Percentiles rank a stretch among this genome's conserved stretches.
phyloP scores from a whole-genome alignment of 2,888 invertebrate genomes.

The Troides oblongomaculatus region DNA sequence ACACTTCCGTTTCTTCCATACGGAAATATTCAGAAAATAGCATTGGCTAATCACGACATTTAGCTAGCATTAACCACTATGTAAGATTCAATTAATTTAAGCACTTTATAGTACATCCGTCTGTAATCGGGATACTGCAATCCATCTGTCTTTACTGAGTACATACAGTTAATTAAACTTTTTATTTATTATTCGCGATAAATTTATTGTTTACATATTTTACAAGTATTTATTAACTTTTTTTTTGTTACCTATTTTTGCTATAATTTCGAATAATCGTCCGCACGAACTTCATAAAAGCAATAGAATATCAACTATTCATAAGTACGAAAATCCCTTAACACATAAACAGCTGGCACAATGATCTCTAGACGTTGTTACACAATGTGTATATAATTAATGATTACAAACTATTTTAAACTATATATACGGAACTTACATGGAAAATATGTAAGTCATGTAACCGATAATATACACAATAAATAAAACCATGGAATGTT shows the following conservation, averaged over 20 bases:
- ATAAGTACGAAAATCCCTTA: slow-evolving; percentile 76
- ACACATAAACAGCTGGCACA: slow-evolving; percentile 76
- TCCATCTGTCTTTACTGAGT: slow-evolving; percentile 47
- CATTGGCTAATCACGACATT: slow-evolving; percentile 77
- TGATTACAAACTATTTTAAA: slow-evolving; percentile 53
- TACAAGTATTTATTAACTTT: slow-evolving; percentile 53
- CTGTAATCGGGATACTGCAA: slow-evolving; percentile 58
- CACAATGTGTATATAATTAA: slow-evolving; percentile 59
- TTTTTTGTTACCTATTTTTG: slow-evolving; percentile 64
- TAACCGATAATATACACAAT: slow-evolving; percentile 76
- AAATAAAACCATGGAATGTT: slow-evolving; percentile 80
- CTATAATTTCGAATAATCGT: slow-evolving; percentile 71
- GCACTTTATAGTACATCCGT: slow-evolving; percentile 66
- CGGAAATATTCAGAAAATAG: slow-evolving; percentile 77
- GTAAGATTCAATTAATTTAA: slow-evolving; percentile 66
- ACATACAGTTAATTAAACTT: slow-evolving; percentile 23
- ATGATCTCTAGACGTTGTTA: slow-evolving; percentile 75
- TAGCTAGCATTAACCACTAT: slow-evolving; percentile 74
- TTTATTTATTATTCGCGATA: slow-evolving; percentile 43
- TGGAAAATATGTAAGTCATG: slow-evolving; percentile 75
- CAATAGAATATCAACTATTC: slow-evolving; percentile 65
- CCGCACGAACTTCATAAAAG: slow-evolving; percentile 70
- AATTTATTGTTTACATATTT: slow-evolving; percentile 67
- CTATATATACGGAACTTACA: slow-evolving; percentile 59
- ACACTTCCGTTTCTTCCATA: slow-evolving; percentile 68